phyloP scores from a whole-genome alignment of 2,888 invertebrate species.

The Cinara cedri region DNA sequence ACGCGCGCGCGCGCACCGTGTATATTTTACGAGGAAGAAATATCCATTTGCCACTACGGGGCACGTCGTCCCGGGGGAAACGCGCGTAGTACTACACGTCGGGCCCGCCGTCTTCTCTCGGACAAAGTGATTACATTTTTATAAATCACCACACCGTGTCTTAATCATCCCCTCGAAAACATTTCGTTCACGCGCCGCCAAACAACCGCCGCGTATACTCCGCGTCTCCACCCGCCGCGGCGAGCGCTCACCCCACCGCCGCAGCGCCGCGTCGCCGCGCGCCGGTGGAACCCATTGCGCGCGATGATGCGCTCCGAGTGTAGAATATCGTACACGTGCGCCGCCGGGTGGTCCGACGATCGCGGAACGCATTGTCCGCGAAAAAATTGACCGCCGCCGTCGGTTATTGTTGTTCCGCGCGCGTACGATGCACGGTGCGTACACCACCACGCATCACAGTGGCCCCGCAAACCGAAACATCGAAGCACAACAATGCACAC shows the following conservation, averaged over 20 bases:
- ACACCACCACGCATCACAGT: too few relatives aligned
- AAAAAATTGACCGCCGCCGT: conserved; percentile 7
- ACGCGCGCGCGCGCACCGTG: too few relatives aligned
- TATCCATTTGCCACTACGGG: conserved; percentile 12
- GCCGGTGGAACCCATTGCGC: too few relatives aligned
- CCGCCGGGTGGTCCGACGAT: conserved; percentile 32
- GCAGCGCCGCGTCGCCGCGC: too few relatives aligned
- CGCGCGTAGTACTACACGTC: neutral
- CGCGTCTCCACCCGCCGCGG: neutral
- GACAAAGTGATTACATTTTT: conserved; percentile 57
- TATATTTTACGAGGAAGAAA: neutral
- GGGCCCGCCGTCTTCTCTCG: conserved; percentile 22
- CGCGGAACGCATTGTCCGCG: conserved; percentile 6
- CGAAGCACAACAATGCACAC: too few relatives aligned
- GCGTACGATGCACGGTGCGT: too few relatives aligned
- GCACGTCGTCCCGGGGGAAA: conserved; percentile 29
- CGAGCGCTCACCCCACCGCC: conserved; percentile 19
- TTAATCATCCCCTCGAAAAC: conserved; percentile 56
- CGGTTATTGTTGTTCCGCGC: neutral
- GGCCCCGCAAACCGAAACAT: too few relatives aligned
- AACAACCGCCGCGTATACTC: conserved; percentile 34
- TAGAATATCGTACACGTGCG: neutral
- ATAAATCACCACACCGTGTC: conserved; percentile 57
- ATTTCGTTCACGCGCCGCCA: conserved; percentile 54
- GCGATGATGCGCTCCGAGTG: too few relatives aligned